These are phyloP conservation scores for Muntiacus reevesi DNA, from an alignment of 2,113 vertebrate genomes.

Conservation along the genomic window DNA sequence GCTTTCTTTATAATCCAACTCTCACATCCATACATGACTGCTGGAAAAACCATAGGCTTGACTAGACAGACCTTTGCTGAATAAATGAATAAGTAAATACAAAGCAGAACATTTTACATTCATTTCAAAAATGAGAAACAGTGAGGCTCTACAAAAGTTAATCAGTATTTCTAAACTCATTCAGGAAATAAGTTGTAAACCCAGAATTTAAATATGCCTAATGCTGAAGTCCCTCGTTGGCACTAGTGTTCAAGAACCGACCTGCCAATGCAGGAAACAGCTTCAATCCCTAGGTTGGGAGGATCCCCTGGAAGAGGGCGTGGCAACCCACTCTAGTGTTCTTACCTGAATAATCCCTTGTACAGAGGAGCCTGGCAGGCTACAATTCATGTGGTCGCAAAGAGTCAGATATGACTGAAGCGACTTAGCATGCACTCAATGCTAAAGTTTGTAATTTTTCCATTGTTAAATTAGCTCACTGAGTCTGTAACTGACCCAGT, in stretches of 20 bases:
- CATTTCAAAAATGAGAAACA: conserved; percentile 27
- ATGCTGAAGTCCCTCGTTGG: not conserved
- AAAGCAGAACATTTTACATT: not conserved
- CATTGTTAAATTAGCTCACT: not conserved
- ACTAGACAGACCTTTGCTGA: too few relatives aligned
- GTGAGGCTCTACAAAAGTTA: not conserved
- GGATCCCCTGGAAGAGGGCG: not conserved
- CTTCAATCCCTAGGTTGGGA: not conserved
- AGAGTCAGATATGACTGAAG: not conserved
- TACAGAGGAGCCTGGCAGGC: not conserved
- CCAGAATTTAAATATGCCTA: not conserved
- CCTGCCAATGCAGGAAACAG: not conserved
- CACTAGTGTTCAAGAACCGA: not conserved
- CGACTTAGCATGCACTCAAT: not conserved
- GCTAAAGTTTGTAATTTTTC: not conserved
- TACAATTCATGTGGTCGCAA: accelerated
- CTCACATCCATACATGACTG: too few relatives aligned
- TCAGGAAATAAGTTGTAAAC: not conserved
- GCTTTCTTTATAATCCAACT: too few relatives aligned
- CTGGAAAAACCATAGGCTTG: too few relatives aligned
- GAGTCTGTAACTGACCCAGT: not conserved
- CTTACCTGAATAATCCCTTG: not conserved
- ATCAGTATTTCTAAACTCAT: not conserved
- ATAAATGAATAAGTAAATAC: not conserved
- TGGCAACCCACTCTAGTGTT: not conserved